A percentile compares a stretch with the other conserved stretches of the same genome.
phyloP scores from a whole-genome alignment of 2,888 invertebrate genomes.

The Drosophila longiperda region DNA sequence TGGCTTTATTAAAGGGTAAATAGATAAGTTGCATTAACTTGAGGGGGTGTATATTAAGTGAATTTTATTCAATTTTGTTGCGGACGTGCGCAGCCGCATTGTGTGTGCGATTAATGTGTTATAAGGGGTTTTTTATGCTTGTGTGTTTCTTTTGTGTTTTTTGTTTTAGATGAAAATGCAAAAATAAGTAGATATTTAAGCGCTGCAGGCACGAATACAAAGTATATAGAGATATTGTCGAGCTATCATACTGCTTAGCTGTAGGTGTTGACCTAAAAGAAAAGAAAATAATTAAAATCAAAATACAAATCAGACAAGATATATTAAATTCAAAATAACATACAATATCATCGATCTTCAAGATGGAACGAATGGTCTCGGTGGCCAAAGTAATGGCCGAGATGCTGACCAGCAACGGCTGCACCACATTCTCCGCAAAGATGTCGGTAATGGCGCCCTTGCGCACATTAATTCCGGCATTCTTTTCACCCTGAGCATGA shows the following conservation, averaged over 20 bases:
- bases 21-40: conserved; percentile 47
- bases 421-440: conserved; percentile 97
- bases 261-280: conserved; percentile 78
- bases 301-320: neutral
- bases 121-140: conserved; percentile 28
- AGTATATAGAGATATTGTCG: conserved; percentile 7
- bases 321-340: conserved; percentile 48
- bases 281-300: neutral
- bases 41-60: conserved; percentile 60
- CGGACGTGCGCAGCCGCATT: conserved; percentile 44
- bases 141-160: conserved; percentile 9
- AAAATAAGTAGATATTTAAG: conserved; percentile 47
- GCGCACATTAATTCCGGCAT: conserved; percentile 97
- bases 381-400: conserved; percentile 97
- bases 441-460: conserved; percentile 98
- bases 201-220: conserved; percentile 40
- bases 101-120: conserved; percentile 41
- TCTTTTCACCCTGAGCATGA: conserved; percentile 94
- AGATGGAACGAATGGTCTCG: conserved; percentile 98
- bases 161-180: conserved; percentile 62
- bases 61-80: conserved; percentile 68
- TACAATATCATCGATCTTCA: conserved; percentile 99
- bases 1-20: conserved; percentile 59
- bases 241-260: conserved; percentile 60
- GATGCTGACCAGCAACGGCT: conserved; percentile 97